Percentiles rank a stretch among this genome's conserved stretches.
These are phyloP conservation scores for Dynastes maya DNA, from an alignment of 2,888 invertebrate genomes.

Conservation along the genomic window DNA sequence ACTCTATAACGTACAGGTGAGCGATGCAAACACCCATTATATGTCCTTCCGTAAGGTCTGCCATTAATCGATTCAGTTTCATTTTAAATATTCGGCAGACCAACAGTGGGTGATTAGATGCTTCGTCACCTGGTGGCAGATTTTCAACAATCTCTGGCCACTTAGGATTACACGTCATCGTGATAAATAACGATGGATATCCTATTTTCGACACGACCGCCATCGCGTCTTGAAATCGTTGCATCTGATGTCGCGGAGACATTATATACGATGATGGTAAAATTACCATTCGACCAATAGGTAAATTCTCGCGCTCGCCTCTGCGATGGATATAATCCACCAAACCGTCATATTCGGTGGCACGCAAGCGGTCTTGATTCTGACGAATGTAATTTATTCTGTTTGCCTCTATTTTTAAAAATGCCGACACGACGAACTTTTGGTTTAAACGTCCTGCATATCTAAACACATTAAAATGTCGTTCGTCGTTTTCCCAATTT, in stretches of 20 bases:
- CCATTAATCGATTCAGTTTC: conserved; percentile 32
- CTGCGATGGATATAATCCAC: conserved; percentile 59
- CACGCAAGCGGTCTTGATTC: conserved; percentile 44
- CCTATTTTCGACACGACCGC: too few species aligned
- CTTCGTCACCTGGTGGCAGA: too few species aligned
- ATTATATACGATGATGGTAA: too few species aligned
- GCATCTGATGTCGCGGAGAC: too few species aligned
- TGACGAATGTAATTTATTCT: conserved; percentile 32
- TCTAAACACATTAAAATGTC: conserved; percentile 26
- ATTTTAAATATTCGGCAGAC: conserved; percentile 38
- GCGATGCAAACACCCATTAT: conserved; percentile 45
- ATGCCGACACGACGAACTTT: conserved; percentile 46
- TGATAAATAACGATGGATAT: too few species aligned
- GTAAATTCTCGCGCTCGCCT: conserved; percentile 54
- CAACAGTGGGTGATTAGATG: too few species aligned
- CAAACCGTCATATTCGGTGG: conserved; percentile 50
- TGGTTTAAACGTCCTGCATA: conserved; percentile 50
- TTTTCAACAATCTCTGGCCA: too few species aligned
- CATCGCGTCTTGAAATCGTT: too few species aligned
- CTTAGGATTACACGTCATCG: too few species aligned
- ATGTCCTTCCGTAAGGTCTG: too few species aligned
- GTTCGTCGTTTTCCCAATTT: conserved; percentile 9
- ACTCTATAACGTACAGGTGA: conserved; percentile 54
- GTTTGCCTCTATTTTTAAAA: too few species aligned
- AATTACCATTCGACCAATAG: too few species aligned